Evolutionary conservation across 2,888 invertebrate species (phyloP), one percentile per base, ranked within the genome.

Genomic region (Eurois occulta): DNA sequence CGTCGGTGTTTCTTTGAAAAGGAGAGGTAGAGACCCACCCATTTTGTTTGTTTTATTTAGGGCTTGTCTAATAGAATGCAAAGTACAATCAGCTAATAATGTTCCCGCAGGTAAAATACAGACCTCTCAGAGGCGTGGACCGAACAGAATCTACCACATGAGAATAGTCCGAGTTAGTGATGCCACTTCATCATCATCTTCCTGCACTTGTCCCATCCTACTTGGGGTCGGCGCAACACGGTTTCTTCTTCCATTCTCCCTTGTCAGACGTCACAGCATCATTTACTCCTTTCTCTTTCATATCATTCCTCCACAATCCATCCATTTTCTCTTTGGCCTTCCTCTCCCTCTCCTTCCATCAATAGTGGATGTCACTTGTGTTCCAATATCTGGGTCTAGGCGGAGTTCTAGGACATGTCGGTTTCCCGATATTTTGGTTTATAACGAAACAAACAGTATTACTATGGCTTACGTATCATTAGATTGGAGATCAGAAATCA

Each of bases 401-500:
- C n/a, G 13, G 6, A 55, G 13, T 55, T 55, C 11, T 4, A n/a
- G 13, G 5, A n/a, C 55, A n/a, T 55, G 10, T 11, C 11, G 8
- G 3, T n/a, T 55, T 55, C 6, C n/a, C 28, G n/a, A n/a, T 13
- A 13, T n/a, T 6, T 28, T 58, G 58, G 16, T 16, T 48, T 24
- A 8, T 58, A 58, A 13, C 6, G 5, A 16, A 28, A 16, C 13
- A n/a, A 58, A 7, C 16, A 58, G 28, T 58, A 16, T 28, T 13
- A 7, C 8, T 60, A 18, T 8, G 18, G 8, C 32, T 24, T 70
- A n/a, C n/a, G n/a, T n/a, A 18, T 28, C 13, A 16, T 32, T 43
- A 55, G 55, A 38, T 41, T 35, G 7, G 24, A 55, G 2, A 35
- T 62, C n/a, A 55, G 48, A 76, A 77, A 71, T 52, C 35, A 75